Base-by-base conservation (phyloP, 2,888 invertebrate genomes). In the Agonopterix arenella region DNA sequence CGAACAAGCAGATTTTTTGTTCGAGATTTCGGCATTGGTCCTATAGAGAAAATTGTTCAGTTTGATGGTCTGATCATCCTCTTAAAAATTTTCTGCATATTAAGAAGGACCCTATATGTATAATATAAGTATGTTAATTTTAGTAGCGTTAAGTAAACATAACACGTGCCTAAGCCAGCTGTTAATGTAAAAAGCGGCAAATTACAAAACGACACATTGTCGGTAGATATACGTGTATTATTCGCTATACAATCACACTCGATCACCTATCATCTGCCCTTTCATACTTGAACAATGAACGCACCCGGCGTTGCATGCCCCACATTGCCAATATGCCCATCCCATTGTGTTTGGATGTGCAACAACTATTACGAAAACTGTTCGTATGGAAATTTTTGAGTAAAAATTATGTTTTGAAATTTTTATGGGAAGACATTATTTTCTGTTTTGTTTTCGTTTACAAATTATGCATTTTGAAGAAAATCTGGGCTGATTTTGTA, bases 191-290 rank as follows among this genome's bases (percentile, higher is more conserved):
- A 81, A 80, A 76, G 68, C 59, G 55, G 61, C 58, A 64, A 60
- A 61, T 60, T 66, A 66, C 65, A 69, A 48, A 69, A 68, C 61
- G 63, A 63, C 62, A 70, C 71, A 73, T 66, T 68, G 64, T 62
- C 60, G 63, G 63, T 64, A 62, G 69, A 68, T 28, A 28, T 70
- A 57, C 56, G 53, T 63, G 65, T 66, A 69, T 73, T 66, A 68
- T 75, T 66, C 67, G 66, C 64, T 60, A 62, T 70, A 69, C 73
- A 74, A 72, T 73, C 66, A 62, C 66, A 59, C 61, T 68, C 60
- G 68, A 70, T 76, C 70, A 69, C 60, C 67, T 73, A 76, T 78
- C 76, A 78, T 80, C 74, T 75, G 73, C 66, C 68, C 68, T 66
- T 63, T 62, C 64, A 61, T 60, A 49, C 46, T 56, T 51, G 55